Conservation (phyloP, 92 coral and sea anemone genomes). For the Phenganax marumi region DNA sequence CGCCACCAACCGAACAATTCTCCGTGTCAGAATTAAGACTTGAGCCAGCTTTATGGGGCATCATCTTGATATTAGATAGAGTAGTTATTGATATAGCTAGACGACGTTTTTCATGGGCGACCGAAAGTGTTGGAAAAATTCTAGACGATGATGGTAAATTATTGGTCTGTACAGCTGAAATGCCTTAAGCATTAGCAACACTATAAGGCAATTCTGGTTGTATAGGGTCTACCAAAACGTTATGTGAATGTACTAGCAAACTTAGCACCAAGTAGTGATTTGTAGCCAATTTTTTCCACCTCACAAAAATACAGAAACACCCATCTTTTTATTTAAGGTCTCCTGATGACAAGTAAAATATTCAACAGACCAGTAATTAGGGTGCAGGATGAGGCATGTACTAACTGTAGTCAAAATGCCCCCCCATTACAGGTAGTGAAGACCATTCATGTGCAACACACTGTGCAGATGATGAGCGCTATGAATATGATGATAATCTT, state of each 20-base stretch:
- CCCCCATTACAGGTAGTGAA: constrained; percentile 3
- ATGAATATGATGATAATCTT: constrained; percentile 86
- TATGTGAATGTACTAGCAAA: background rate
- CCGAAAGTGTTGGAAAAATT: constrained; percentile 48
- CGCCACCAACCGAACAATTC: constrained; percentile 21
- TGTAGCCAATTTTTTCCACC: too few relatives aligned
- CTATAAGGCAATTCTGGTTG: background rate
- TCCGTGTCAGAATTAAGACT: constrained; percentile 40
- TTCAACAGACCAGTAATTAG: background rate
- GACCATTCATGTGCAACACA: constrained; percentile 20
- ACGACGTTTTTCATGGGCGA: constrained; percentile 77
- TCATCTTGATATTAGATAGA: constrained; percentile 77
- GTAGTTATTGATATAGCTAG: constrained; percentile 78
- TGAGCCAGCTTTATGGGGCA: constrained; percentile 96
- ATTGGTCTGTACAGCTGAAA: background rate
- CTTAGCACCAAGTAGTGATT: background rate
- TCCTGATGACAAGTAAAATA: background rate
- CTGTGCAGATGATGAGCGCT: constrained; percentile 73
- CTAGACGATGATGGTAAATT: constrained; percentile 15
- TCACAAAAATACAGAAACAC: too few relatives aligned
- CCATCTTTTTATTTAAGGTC: background rate
- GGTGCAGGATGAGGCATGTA: background rate
- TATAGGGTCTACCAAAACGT: background rate
- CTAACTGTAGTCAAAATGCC: background rate
- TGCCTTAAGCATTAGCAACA: background rate